Evolutionary conservation across 2,888 invertebrate genomes (phyloP).

Genomic region (Chymomyza caudatula): DNA sequence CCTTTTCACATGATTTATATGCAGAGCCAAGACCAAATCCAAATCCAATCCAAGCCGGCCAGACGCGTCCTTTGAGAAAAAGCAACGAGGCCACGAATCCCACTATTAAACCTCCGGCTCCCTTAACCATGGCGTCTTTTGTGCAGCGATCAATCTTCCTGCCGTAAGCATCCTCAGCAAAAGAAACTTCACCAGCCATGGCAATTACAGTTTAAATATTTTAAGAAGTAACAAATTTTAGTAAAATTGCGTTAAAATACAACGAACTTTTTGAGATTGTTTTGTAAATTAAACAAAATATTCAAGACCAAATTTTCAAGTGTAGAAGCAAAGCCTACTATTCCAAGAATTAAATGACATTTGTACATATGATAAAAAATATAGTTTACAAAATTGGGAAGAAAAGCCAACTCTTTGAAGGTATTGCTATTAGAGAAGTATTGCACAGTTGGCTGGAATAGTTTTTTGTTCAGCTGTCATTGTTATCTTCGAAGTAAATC

Average conservation of each 20-base stretch:
- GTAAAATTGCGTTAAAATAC: not conserved
- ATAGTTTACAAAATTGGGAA: no score
- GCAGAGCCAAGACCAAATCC: conserved; percentile 95
- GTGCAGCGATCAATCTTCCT: conserved; percentile 91
- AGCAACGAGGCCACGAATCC: conserved; percentile 90
- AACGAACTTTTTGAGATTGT: no score
- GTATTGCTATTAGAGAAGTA: no score
- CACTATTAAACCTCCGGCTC: conserved; percentile 88
- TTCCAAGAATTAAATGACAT: no score
- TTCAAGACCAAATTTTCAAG: no score
- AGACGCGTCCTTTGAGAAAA: conserved; percentile 89
- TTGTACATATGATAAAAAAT: no score
- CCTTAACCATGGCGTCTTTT: conserved; percentile 88
- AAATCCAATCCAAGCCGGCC: conserved; percentile 92
- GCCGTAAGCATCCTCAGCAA: conserved; percentile 80
- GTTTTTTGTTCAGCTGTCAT: no score
- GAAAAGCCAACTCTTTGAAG: no score
- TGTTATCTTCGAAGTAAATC: no score
- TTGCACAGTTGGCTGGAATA: no score
- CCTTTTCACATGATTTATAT: conserved; percentile 71
- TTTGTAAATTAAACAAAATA: no score
- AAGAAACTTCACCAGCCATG: conserved; percentile 30
- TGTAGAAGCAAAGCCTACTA: no score
- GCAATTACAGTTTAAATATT: not conserved
- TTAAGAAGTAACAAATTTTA: conserved; percentile 7